These are phyloP conservation scores for Macaria liturata DNA, from an alignment of 2,888 invertebrate species.

Conservation along the genomic window DNA sequence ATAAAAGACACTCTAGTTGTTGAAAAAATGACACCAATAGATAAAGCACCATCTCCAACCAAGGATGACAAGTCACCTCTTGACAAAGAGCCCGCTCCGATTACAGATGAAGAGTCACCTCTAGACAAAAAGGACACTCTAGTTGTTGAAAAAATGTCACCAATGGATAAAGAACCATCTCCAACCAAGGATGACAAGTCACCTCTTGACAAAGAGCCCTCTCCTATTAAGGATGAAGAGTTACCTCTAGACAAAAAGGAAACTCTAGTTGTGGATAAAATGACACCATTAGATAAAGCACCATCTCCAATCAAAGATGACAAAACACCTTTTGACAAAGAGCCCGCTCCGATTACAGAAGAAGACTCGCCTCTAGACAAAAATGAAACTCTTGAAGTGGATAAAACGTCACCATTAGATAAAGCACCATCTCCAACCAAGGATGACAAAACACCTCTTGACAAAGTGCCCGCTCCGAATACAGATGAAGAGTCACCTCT, in stretches of 20 bases:
- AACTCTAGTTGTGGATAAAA: too few species aligned
- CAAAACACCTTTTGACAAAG: neutral
- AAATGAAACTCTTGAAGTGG: constrained; percentile 3
- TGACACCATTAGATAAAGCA: neutral
- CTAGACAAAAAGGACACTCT: constrained; percentile 17
- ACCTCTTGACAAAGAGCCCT: neutral
- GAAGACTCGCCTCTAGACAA: neutral
- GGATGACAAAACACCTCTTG: too few species aligned
- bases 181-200: neutral
- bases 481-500: constrained; percentile 7
- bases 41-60: too few species aligned
- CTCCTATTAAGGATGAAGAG: neutral
- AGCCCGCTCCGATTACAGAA: neutral
- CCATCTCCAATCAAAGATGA: neutral
- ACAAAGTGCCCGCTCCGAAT: too few species aligned
- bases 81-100: too few species aligned
- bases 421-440: too few species aligned
- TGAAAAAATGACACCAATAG: too few species aligned
- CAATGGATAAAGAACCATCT: neutral
- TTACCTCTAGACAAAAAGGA: neutral
- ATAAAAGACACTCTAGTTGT: too few species aligned
- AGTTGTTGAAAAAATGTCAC: neutral
- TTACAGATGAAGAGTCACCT: constrained; percentile 12
- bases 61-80: too few species aligned
- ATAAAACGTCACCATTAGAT: neutral